Evolutionary conservation across 2,888 invertebrate genomes (phyloP).

Genomic region (Andricus quercusramuli): DNA sequence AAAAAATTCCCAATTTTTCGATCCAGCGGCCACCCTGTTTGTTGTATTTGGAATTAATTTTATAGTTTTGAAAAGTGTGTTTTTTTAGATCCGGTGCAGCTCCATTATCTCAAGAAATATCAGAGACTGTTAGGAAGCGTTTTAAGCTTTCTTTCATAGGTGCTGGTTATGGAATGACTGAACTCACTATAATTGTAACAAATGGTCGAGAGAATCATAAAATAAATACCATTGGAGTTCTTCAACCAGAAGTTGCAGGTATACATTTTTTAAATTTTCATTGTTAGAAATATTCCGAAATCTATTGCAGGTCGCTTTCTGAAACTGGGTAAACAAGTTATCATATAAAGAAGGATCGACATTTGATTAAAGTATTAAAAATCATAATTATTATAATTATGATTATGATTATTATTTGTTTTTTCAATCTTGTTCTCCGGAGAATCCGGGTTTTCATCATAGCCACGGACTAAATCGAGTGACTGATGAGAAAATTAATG

Average conservation of each 20-base stretch:
- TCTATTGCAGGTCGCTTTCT: background rate
- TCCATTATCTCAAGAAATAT: constrained; percentile 87
- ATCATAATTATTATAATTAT: background rate
- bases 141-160: constrained; percentile 81
- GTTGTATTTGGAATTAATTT: too few relatives aligned
- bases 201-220: constrained; percentile 78
- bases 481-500: too few relatives aligned
- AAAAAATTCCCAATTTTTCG: too few relatives aligned
- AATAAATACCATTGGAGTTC: constrained; percentile 82
- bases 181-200: constrained; percentile 84
- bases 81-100: constrained; percentile 86
- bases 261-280: constrained; percentile 62
- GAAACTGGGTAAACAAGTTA: too few relatives aligned
- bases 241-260: constrained; percentile 82
- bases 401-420: too few relatives aligned
- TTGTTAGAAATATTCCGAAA: background rate
- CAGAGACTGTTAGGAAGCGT: constrained; percentile 81
- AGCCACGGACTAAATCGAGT: too few relatives aligned
- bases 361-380: background rate
- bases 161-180: constrained; percentile 88
- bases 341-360: background rate
- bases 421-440: too few relatives aligned
- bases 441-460: too few relatives aligned
- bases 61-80: background rate
- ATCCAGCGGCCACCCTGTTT: too few relatives aligned